Percentiles rank a stretch among this genome's conserved stretches.
Evolutionary conservation across 1,140 invertebrate species (phyloP).

Genomic region (Plutomurus gul): DNA sequence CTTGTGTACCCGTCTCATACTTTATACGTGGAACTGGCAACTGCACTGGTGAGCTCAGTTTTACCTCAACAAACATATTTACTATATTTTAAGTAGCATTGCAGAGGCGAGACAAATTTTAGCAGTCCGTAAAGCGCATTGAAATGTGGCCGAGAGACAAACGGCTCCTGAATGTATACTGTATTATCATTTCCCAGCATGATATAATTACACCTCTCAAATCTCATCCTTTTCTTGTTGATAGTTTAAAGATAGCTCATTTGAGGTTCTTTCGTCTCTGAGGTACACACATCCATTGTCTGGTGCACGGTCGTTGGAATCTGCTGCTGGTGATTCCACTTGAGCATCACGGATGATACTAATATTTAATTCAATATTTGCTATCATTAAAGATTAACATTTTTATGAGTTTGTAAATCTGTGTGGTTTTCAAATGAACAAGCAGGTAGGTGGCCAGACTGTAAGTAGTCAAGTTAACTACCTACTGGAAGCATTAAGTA

Average conservation of each 20-base stretch:
- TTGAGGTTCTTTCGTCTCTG: not conserved
- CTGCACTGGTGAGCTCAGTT: no score
- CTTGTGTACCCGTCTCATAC: no score
- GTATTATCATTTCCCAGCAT: not conserved
- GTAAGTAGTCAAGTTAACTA: not conserved
- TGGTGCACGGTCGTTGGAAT: no score
- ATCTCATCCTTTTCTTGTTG: not conserved
- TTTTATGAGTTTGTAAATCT: constrained; percentile 15
- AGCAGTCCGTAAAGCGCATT: not conserved
- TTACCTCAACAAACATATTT: no score
- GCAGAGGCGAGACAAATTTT: not conserved
- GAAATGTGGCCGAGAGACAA: not conserved
- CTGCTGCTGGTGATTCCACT: not conserved
- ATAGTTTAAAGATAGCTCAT: constrained; percentile 4
- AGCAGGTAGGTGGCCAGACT: not conserved
- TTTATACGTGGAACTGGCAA: no score
- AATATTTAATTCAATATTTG: constrained; percentile 26
- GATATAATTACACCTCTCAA: not conserved
- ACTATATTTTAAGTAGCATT: not conserved
- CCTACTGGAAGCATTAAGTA: not conserved
- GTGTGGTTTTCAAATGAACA: constrained; percentile 13
- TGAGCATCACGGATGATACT: not conserved
- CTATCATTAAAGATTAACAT: constrained; percentile 25
- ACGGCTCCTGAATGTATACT: not conserved
- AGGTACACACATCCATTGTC: not conserved